Base-by-base conservation (phyloP, 2,113 vertebrate genomes). In the Himantopus leucocephalus region DNA sequence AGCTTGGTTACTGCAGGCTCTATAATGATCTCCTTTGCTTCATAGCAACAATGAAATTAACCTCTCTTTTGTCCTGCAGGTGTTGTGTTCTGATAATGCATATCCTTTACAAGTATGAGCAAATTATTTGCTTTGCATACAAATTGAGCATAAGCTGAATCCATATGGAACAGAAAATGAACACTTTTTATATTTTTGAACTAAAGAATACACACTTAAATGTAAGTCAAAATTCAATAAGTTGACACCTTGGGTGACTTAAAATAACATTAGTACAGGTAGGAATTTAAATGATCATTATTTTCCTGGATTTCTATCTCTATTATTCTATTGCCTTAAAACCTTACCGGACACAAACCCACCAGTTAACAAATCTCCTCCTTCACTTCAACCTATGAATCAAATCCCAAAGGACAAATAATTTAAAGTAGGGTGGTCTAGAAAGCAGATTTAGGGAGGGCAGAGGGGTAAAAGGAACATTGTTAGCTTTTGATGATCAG, bases 21-120 rank as follows among this genome's bases (percentile, higher is more conserved):
- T 85, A 34, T 98, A 98, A 98, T 97, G 97, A 98, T 98, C 97
- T 98, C 88, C 94, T 97, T 97, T 98, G 78, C 98, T 98, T 98
- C 66, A 19, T 62, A 98, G 97, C 96, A 98, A 97, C 97, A 98
- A 97, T 97, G 97, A 98, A 98, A 98, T 98, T 98, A 98, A 98
- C 98, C 97, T 98, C 96, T 97, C 98, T 97, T 98, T 98, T 98
- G 98, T 98, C 98, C 97, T 98, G 98, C 98, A 98, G 98, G 98
- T 98, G 98, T 98, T 98, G 67, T 95, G 94, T 97, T 98, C 97
- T 97, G 98, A 98, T 98, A 98, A 98, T 98, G 98, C 97, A 97
- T 97, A 98, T 97, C 94, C 97, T 97, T 97, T 98, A 98, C 97
- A 98, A 98, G 97, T 96, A 93, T 97, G 90, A 95, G 88, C 91